Evolutionary conservation across 2,888 invertebrate species (phyloP), one percentile per base, ranked within the genome.

Genomic region (Ochropleura plecta): DNA sequence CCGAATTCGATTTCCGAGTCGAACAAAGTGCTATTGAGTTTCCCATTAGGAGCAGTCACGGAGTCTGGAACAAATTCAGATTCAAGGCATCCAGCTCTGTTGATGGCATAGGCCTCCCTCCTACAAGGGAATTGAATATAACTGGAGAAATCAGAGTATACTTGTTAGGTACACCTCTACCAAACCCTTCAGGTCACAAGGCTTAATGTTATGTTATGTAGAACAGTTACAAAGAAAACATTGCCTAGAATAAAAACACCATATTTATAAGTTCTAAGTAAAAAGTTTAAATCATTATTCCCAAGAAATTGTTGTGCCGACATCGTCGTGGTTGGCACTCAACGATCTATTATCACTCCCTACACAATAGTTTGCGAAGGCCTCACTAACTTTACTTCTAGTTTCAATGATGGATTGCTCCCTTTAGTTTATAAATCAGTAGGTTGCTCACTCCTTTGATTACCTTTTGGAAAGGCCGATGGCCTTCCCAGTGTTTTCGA

Each of bases 401-500:
- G 80, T 76, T 79, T 67, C 55, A 67, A 76, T 79, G 66, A 79
- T 79, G 68, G 74, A 79, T 78, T 48, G 64, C 64, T 79, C 78
- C 66, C 64, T 68, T 79, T 49, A 59, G 53, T 79, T 64, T 18
- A 55, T 69, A 65, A 79, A 78, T 78, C 53, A 65, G 53, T 16
- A 30, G 44, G 9, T 44, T 64, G 44, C 30, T 78, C 40, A 53
- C 40, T 78, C 63, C 57, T 53, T 64, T 74, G 53, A 18, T 49
- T 7, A 55, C 59, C 48, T 53, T 30, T 53, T 12, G 9, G 48
- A 42, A 42, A 20, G 18, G 57, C 42, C 18, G 30, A 53, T n/a
- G 30, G 48, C 57, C n/a, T 48, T 51, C 8, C 14, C 46, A 68
- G 44, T 68, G 64, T 14, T 68, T 63, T 40, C 4, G 42, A 46